Evolutionary conservation across 2,113 vertebrate species (phyloP).

Genomic region (Hemiscyllium ocellatum): DNA sequence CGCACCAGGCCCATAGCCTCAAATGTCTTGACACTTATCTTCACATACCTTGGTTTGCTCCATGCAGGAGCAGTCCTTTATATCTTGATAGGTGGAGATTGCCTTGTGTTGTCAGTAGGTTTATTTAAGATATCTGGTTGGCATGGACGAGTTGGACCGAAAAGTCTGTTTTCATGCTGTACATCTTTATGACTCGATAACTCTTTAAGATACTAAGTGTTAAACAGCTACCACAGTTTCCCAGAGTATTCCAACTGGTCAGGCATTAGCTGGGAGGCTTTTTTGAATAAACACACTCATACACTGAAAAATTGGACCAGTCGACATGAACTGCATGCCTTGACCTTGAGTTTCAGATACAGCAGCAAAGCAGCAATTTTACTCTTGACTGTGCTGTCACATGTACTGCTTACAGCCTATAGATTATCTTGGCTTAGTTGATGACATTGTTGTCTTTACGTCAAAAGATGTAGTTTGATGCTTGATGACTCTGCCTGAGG

Average conservation of each 20-base stretch:
- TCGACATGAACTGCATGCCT: not conserved
- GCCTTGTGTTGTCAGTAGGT: too few species aligned
- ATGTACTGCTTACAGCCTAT: not conserved
- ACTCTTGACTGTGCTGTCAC: not conserved
- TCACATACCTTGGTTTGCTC: too few species aligned
- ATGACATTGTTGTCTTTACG: not conserved
- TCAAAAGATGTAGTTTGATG: not conserved
- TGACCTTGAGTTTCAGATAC: not conserved
- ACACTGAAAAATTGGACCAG: not conserved
- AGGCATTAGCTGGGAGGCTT: not conserved
- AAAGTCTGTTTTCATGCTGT: too few species aligned
- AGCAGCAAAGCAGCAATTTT: not conserved
- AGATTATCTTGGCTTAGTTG: not conserved
- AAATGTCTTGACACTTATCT: too few species aligned
- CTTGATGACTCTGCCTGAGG: not conserved
- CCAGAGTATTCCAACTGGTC: too few species aligned
- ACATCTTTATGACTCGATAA: too few species aligned
- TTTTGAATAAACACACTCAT: not conserved
- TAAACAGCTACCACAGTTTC: not conserved
- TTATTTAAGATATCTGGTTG: too few species aligned
- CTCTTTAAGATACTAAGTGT: too few species aligned
- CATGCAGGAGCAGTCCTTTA: too few species aligned
- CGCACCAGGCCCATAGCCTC: too few species aligned
- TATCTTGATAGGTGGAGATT: too few species aligned
- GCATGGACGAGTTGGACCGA: too few species aligned